A percentile compares a stretch with the other conserved stretches of the same genome.
phyloP scores from a whole-genome alignment of 2,888 invertebrate genomes.

The Sympetrum striolatum region DNA sequence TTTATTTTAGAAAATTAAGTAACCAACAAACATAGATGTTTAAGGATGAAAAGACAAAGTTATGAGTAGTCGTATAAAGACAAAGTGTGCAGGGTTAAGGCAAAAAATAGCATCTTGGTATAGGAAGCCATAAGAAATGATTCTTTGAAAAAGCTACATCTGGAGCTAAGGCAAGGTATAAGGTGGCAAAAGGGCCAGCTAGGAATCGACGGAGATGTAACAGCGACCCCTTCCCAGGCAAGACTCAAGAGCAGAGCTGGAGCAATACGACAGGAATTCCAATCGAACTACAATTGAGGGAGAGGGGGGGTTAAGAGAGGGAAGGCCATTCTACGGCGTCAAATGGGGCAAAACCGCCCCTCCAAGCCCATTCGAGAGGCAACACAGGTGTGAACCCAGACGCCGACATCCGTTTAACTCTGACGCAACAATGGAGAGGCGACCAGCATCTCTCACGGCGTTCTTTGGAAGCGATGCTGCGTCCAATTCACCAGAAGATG shows the following conservation, averaged over 20 bases:
- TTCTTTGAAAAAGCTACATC: no score
- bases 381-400: neutral
- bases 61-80: no score
- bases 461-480: neutral
- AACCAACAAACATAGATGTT: no score
- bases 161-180: no score
- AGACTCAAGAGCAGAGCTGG: neutral
- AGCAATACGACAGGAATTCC: neutral
- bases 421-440: neutral
- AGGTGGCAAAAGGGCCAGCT: no score
- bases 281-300: neutral
- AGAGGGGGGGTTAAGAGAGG: neutral
- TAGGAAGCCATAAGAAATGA: no score
- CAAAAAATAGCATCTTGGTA: no score
- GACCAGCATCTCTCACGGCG: neutral
- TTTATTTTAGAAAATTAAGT: no score
- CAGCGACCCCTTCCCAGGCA: no score
- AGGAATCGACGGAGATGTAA: no score
- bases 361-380: neutral
- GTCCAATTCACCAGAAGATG: neutral
- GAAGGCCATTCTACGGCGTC: neutral
- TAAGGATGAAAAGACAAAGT: no score
- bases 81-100: no score
- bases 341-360: neutral
- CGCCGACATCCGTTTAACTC: neutral